Evolutionary conservation across 2,113 vertebrate genomes (phyloP), one percentile per base, ranked within the genome.

Genomic region (Synodontis membranacea): DNA sequence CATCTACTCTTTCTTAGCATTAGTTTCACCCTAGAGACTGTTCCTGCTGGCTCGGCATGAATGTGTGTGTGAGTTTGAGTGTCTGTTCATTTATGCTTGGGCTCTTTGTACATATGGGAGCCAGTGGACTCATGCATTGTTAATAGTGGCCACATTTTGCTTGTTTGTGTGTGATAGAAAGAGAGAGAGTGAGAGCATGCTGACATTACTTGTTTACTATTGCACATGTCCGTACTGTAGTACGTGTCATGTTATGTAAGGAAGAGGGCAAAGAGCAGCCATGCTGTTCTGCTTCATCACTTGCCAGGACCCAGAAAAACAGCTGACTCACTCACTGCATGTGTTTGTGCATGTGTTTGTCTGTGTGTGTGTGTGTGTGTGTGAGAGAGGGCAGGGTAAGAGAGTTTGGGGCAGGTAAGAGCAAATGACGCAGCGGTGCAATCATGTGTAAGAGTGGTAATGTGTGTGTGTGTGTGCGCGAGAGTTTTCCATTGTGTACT

Each of bases 131-230:
- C 88, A 89, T 88, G 88, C 90, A 91, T 89, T 91, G 87, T 86
- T 87, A 91, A 93, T 90, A 89, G 91, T 70, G 19, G 74, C 72
- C 88, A 82, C 6, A 11, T 25, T 74, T 23, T 74, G 70, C 28
- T 11, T 56, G 1, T 48, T 70, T 68, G 50, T 87, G 82, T 85
- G 91, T 52, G 46, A n/a, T n/a, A 17, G 50, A 23, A 19, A 58
- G 34, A 74, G 25, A 46, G 37, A 50, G 72, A 50, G 46, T 5
- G 72, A 50, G 54, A 39, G 72, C 42, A 39, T n/a, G 1, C 60
- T 93, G 92, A 92, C 86, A 91, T 93, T 88, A 94, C 90, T 93
- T 94, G 92, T 94, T 95, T 95, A 93, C 91, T 86, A 75, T 83
- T 84, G 88, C 68, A 15, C 66, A 83, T 89, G 90, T 93, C 86